A percentile compares a stretch with the other conserved stretches of the same genome.
Conservation (phyloP, 2,797 vertebrate species). For the Heliangelus exortis region DNA sequence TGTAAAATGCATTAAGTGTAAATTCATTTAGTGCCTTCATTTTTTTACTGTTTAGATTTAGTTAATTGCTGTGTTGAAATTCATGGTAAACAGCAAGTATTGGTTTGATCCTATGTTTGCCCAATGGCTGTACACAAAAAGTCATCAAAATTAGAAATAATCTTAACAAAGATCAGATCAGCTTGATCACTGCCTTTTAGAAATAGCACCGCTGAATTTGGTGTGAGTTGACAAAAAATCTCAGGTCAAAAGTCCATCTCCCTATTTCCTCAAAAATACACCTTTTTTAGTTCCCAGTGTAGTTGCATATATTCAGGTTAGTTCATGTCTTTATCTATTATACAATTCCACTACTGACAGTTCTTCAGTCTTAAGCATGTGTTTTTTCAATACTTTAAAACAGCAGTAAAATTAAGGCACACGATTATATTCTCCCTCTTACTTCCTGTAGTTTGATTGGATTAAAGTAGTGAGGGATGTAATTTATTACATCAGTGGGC, state of each 20-base stretch:
- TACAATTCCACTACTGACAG: background rate
- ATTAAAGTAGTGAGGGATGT: background rate
- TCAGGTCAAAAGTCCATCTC: background rate
- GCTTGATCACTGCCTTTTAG: background rate
- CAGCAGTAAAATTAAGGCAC: background rate
- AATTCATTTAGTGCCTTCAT: background rate
- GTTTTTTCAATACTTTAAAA: background rate
- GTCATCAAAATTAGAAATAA: background rate
- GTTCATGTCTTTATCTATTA: background rate
- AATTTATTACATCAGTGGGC: background rate
- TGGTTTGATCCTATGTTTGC: background rate
- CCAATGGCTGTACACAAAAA: background rate
- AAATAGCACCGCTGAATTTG: background rate
- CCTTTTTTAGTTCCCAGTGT: background rate
- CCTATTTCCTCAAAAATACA: background rate
- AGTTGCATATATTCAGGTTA: background rate
- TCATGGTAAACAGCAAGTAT: background rate
- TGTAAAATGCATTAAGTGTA: background rate
- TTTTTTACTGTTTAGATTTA: background rate
- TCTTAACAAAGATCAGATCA: background rate
- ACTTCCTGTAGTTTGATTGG: background rate
- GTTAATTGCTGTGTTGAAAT: background rate
- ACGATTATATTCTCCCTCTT: background rate
- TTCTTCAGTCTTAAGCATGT: background rate
- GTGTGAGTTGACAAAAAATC: background rate